Base-by-base conservation (phyloP, 2,888 invertebrate genomes). In the Odontocerum albicorne region DNA sequence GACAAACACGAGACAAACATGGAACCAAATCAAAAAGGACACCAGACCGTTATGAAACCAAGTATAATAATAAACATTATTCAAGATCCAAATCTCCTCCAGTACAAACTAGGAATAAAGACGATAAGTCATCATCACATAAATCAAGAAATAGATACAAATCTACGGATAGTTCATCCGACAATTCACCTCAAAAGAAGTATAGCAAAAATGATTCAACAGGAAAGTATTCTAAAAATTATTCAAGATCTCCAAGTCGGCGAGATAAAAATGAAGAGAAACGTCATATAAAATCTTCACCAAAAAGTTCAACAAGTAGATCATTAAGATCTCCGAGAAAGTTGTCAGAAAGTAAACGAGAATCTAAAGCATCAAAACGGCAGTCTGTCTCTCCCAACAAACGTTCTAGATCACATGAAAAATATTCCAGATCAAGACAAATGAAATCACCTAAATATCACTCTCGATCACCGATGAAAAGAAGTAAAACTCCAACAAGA, bases 311-410 rank as follows among this genome's bases (percentile, higher is more conserved):
- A 8, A 22, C 13, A n/a, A 16, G 22, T 12, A 27, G 21, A 13
- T 17, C 7, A 12, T 46, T 40, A 32, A 15, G 20, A 32, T 38
- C 38, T 17, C 16, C 17, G 15, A 13, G 6, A 43, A 27, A 15
- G 27, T n/a, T 13, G 16, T 16, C 3, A 21, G 22, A 2, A 43
- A 3, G 13, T 10, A 27, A 27, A 27, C 16, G 27, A 2, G n/a
- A 10, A 12, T 43, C 43, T 3, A 43, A 43, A 43, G 16, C 43
- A 13, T 27, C 40, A 10, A 49, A 27, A 35, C 33, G n/a, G 17
- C 40, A 13, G 31, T 49, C 44, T 2, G 13, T 19, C 27, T 55
- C 55, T n/a, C 55, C 44, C 13, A 49, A 38, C 13, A 17, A 20
- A 4, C 21, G 17, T 21, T 53, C 46, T 8, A 52, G 36, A 38